These are phyloP conservation scores for Cricetomys ansorgei DNA, from an alignment of 2,113 vertebrate genomes.

Conservation along the genomic window DNA sequence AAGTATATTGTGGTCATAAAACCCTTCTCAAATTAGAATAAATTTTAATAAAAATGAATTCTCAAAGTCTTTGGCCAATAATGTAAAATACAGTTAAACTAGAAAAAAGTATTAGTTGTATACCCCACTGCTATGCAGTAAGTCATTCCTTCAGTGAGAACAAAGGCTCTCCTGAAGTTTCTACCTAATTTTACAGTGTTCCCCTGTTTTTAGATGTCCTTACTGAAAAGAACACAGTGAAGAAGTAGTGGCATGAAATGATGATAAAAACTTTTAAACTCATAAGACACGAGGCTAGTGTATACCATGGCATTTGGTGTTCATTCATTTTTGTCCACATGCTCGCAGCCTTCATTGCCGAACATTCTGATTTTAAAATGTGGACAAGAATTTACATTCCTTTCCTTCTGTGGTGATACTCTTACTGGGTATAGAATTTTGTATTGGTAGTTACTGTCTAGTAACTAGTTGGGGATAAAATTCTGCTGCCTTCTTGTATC, in stretches of 20 bases:
- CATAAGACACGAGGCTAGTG: not conserved
- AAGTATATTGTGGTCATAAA: not conserved
- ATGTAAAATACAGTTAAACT: not conserved
- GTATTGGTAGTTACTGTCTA: not conserved
- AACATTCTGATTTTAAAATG: not conserved
- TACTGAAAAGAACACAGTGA: not conserved
- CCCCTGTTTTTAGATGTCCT: not conserved
- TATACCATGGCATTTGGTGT: not conserved
- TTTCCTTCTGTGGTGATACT: not conserved
- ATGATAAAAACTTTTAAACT: not conserved
- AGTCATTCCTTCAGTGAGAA: not conserved
- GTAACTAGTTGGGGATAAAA: not conserved
- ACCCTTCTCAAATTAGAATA: not conserved
- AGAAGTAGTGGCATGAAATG: not conserved
- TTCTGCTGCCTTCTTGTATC: not conserved
- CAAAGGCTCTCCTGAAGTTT: not conserved
- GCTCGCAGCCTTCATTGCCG: not conserved
- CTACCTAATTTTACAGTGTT: not conserved
- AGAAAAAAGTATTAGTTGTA: not conserved
- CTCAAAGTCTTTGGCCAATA: not conserved
- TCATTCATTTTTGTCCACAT: not conserved
- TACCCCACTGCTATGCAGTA: rapidly evolving
- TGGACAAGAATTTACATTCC: not conserved
- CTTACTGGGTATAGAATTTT: conserved; percentile 30
- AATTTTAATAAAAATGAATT: not conserved